These are phyloP conservation scores for Pseudochirops corinnae DNA, from an alignment of 2,797 vertebrate species.

Conservation along the genomic window DNA sequence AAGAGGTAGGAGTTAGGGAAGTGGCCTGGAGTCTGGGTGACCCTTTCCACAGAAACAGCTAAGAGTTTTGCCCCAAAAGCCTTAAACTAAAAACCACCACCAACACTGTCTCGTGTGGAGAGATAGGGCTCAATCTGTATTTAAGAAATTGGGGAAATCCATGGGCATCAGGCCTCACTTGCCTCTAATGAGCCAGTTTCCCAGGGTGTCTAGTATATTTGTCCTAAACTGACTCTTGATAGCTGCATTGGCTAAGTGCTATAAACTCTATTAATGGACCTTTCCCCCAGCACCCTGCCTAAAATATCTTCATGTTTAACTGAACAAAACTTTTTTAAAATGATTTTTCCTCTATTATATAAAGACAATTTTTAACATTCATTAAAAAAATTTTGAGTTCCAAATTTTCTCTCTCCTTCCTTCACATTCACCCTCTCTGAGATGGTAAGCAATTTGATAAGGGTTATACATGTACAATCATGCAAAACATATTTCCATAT, in stretches of 20 bases:
- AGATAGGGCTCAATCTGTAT: slow-evolving; percentile 14
- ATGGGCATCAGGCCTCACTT: neutral
- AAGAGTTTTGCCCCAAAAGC: neutral
- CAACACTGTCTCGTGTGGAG: neutral
- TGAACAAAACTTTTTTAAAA: neutral
- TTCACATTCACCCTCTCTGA: neutral
- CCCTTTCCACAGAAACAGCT: neutral
- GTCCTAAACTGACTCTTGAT: neutral
- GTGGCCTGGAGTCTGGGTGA: neutral
- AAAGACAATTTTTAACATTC: neutral
- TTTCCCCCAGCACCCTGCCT: too few relatives aligned
- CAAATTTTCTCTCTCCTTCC: neutral
- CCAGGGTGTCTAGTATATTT: neutral
- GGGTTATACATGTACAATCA: neutral
- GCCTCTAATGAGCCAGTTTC: neutral
- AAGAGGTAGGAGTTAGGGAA: neutral
- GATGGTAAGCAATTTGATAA: neutral
- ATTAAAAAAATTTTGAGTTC: neutral
- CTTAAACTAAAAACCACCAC: neutral
- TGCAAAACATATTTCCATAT: neutral
- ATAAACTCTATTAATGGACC: neutral
- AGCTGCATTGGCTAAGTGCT: neutral
- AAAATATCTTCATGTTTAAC: neutral
- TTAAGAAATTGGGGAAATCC: neutral
- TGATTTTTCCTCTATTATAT: neutral